Percentiles rank a stretch among this genome's conserved stretches.
Evolutionary conservation across 2,113 vertebrate genomes (phyloP).

Genomic region (Ptychochromis oligacanthus): DNA sequence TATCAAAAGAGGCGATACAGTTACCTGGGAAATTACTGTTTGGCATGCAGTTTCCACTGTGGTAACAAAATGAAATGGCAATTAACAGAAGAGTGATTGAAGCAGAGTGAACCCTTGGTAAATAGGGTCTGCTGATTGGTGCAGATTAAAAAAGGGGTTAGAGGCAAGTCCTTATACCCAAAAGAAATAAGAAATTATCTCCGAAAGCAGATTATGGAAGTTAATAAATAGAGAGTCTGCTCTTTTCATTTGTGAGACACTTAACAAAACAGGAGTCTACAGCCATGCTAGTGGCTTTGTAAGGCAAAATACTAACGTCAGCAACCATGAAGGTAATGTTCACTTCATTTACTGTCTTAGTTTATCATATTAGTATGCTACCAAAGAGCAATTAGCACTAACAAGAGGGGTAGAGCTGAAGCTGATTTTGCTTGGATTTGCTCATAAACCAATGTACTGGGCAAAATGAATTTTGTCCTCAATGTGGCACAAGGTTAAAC

Average conservation of each 20-base stretch:
- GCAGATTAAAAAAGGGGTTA: neutral
- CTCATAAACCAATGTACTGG: too few relatives aligned
- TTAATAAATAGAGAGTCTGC: neutral
- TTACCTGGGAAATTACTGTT: conserved; percentile 37
- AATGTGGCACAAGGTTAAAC: neutral
- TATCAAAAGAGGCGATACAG: neutral
- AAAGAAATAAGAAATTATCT: conserved; percentile 11
- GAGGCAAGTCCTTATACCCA: neutral
- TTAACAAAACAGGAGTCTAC: neutral
- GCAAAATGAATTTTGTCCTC: neutral
- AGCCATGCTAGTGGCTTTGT: neutral
- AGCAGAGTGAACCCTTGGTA: neutral
- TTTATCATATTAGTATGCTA: neutral
- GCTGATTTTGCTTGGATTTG: too few relatives aligned
- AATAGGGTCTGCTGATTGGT: conserved; percentile 28
- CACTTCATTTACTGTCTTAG: neutral
- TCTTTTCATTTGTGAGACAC: conserved; percentile 8
- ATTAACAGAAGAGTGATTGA: conserved; percentile 35
- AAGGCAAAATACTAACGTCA: neutral
- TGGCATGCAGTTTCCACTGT: conserved; percentile 29
- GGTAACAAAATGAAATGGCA: conserved; percentile 39
- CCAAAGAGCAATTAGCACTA: neutral
- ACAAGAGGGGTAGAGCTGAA: neutral
- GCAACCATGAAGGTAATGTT: neutral
- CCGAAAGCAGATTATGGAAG: conserved; percentile 4